Evolutionary conservation across 2,888 invertebrate species (phyloP).

Genomic region (Hirtodrosophila trivittata): DNA sequence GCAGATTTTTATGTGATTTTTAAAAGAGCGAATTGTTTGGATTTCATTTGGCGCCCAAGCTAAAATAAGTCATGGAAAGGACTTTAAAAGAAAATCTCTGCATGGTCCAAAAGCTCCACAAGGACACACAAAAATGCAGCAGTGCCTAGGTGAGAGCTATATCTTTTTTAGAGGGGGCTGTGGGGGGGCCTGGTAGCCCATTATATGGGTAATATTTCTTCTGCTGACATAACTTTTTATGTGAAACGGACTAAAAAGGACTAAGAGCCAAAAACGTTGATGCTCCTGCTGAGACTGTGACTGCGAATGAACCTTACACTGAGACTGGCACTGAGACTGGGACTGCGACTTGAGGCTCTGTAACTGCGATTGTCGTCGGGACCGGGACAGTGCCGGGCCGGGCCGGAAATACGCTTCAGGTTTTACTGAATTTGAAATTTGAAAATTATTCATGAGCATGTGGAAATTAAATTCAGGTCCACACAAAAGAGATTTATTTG

Average conservation of each 20-base stretch:
- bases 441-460: slow-evolving; percentile 82
- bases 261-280: slow-evolving; percentile 34
- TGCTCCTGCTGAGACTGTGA: slow-evolving; percentile 41
- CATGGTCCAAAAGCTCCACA: slow-evolving; percentile 4
- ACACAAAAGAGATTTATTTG: slow-evolving; percentile 80
- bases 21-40: slow-evolving; percentile 40
- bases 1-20: slow-evolving; percentile 23
- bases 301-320: background rate
- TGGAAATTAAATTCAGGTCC: slow-evolving; percentile 82
- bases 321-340: slow-evolving; percentile 9
- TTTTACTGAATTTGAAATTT: slow-evolving; percentile 80
- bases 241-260: slow-evolving; percentile 53
- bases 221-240: slow-evolving; percentile 75
- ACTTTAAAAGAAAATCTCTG: slow-evolving; percentile 54
- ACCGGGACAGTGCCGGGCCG: slow-evolving; percentile 40
- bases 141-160: slow-evolving; percentile 45
- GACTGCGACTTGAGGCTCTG: slow-evolving; percentile 1
- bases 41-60: slow-evolving; percentile 34
- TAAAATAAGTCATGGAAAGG: slow-evolving; percentile 52
- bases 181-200: slow-evolving; percentile 30
- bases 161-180: slow-evolving; percentile 8
- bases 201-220: slow-evolving; percentile 74
- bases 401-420: slow-evolving; percentile 75
- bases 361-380: slow-evolving; percentile 30
- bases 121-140: slow-evolving; percentile 18